Base-by-base conservation (phyloP, 2,113 vertebrate species). In the Urocolius indicus region DNA sequence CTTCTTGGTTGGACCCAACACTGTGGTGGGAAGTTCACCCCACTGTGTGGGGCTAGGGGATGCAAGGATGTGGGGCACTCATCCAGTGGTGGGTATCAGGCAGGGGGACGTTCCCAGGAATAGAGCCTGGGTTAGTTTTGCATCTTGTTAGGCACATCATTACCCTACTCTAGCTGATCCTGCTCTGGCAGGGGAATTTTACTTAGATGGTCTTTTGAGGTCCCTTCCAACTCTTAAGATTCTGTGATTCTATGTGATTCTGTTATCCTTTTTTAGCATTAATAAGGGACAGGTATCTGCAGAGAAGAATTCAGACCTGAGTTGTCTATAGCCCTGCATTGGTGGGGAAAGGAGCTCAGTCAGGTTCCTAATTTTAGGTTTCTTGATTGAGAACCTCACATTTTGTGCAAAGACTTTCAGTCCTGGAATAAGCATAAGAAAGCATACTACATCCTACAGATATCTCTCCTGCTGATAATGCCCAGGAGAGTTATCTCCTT, bases 31-130 rank as follows among this genome's bases (percentile, higher is more conserved):
- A 51, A 49, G 30, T 43, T 88, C 21, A 51, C 11, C 32, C 36
- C 26, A 4, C 13, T 4, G 9, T 0, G 0, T 41, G 68, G 36
- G 45, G 17, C 14, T 17, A 29, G 49, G 9, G 4, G 3, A 41
- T 49, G 19, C 29, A 54, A 51, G 10, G 22, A 3, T 48, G 23
- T 16, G n/a, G 16, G 17, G 30, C 38, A 55, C 22, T 34, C 32
- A 46, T 2, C 32, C 1, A 16, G 21, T 54, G 57, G 8, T 77
- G 80, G 43, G 13, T 66, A 23, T 21, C 0, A 1, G 29, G 38
- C 0, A 43, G 27, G 15, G 18, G 87, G 10, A 10, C 15, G 46
- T 38, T 43, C 78, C 32, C 52, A 67, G 48, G 57, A 89, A 21
- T 3, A 81, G n/a, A 5, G 19, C 15, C 32, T 86, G 57, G 38